A percentile compares a stretch with the other conserved stretches of the same genome.
These are phyloP conservation scores for Catharus fuscescens DNA, from an alignment of 2,113 vertebrate species.

Conservation along the genomic window DNA sequence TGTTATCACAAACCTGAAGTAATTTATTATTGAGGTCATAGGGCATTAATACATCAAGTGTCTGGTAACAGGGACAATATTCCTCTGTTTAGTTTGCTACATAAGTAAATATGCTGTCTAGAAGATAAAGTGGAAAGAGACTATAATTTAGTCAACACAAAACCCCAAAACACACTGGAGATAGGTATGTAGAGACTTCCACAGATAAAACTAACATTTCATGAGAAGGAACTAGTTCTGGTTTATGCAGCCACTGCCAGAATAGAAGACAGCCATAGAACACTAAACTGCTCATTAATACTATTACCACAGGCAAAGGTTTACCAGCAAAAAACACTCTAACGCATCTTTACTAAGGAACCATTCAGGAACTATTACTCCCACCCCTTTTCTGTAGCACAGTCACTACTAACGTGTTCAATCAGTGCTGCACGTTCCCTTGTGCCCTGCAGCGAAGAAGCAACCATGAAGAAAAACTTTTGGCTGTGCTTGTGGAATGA, in stretches of 20 bases:
- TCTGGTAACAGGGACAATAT: not conserved
- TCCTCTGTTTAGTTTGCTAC: not conserved
- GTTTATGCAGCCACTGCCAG: not conserved
- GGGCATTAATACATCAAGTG: not conserved
- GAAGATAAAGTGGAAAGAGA: not conserved
- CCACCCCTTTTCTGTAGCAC: not conserved
- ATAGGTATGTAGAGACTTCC: not conserved
- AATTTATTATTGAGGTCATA: not conserved
- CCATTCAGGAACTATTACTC: not conserved
- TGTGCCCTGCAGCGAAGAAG: not conserved
- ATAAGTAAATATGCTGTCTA: not conserved
- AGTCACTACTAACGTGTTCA: not conserved
- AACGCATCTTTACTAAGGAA: not conserved
- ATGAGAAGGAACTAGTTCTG: not conserved
- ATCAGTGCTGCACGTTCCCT: not conserved
- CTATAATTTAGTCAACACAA: not conserved
- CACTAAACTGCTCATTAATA: not conserved
- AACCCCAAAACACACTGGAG: not conserved
- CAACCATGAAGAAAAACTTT: not conserved
- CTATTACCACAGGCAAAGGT: not conserved
- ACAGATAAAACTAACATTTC: not conserved
- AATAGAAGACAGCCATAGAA: not conserved
- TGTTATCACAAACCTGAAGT: not conserved
- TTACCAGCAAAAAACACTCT: not conserved
- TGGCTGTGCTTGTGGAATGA: not conserved